A percentile compares a stretch with the other conserved stretches of the same genome.
These are phyloP conservation scores for Stegastes partitus DNA, from an alignment of 2,113 vertebrate genomes.

Conservation along the genomic window DNA sequence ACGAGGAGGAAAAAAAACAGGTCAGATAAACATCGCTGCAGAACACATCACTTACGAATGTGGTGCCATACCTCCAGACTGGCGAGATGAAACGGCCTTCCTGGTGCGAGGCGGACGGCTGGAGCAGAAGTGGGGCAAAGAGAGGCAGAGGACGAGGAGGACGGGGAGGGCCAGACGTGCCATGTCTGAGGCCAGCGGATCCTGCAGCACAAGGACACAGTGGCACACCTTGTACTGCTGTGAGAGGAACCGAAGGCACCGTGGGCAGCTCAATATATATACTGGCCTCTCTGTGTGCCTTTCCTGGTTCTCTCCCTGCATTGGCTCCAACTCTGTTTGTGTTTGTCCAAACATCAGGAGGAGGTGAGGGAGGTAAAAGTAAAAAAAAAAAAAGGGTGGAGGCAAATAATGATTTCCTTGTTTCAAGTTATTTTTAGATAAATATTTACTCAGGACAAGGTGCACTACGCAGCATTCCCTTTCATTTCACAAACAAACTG, in stretches of 20 bases:
- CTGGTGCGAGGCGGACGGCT: conserved; percentile 74
- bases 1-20: conserved; percentile 15
- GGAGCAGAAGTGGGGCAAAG: conserved; percentile 70
- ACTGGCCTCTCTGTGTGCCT: conserved; percentile 67
- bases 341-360: conserved; percentile 75
- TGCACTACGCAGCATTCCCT: conserved; percentile 66
- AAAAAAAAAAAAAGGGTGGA: conserved; percentile 42
- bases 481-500: conserved; percentile 78
- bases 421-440: conserved; percentile 78
- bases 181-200: conserved; percentile 74
- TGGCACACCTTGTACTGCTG: conserved; percentile 63
- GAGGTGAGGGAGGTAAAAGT: conserved; percentile 70
- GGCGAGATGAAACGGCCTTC: conserved; percentile 72
- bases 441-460: conserved; percentile 83
- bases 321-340: conserved; percentile 78
- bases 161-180: conserved; percentile 69
- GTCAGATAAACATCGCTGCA: conserved; percentile 1
- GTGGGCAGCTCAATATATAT: conserved; percentile 74
- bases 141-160: conserved; percentile 74
- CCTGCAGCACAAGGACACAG: conserved; percentile 51
- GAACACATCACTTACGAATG: not conserved
- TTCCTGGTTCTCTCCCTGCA: conserved; percentile 53
- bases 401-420: conserved; percentile 81
- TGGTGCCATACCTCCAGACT: conserved; percentile 68
- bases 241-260: conserved; percentile 61